phyloP scores from a whole-genome alignment of 1,140 invertebrate species.

The Zaprionus taronus region DNA sequence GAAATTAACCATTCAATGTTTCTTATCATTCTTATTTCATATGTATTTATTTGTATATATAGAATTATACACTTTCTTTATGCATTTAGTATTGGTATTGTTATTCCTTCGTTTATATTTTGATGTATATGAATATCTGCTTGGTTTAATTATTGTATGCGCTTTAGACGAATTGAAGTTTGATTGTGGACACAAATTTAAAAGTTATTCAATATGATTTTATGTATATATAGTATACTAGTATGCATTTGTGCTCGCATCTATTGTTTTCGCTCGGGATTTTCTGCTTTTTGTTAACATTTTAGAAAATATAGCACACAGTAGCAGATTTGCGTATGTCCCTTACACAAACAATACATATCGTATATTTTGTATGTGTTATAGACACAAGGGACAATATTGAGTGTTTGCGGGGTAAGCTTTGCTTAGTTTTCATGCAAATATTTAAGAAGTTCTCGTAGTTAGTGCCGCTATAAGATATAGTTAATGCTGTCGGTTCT shows the following conservation, averaged over 20 bases:
- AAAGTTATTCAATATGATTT: conserved; percentile 36
- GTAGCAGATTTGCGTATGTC: conserved; percentile 2
- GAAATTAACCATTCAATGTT: conserved; percentile 79
- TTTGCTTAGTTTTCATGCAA: conserved; percentile 42
- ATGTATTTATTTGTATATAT: conserved; percentile 39
- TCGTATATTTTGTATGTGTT: neutral
- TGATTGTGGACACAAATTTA: conserved; percentile 74
- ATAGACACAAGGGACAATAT: conserved; percentile 3
- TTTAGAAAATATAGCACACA: conserved; percentile 42
- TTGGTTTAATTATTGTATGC: conserved; percentile 65
- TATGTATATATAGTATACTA: conserved; percentile 44
- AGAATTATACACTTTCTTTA: conserved; percentile 38
- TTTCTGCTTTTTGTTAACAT: conserved; percentile 8
- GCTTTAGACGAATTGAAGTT: conserved; percentile 78
- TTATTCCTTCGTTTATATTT: conserved; percentile 30
- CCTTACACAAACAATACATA: neutral
- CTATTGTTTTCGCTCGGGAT: neutral
- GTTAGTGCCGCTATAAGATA: conserved; percentile 22
- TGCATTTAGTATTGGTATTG: conserved; percentile 28
- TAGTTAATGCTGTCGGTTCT: conserved; percentile 31
- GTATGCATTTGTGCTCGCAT: conserved; percentile 37
- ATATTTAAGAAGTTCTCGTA: conserved; percentile 25
- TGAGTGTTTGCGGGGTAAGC: conserved; percentile 30
- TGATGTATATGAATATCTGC: conserved; percentile 43
- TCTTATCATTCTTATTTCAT: conserved; percentile 65